Evolutionary conservation across 53 echinoderm and acorn worm genomes (phyloP), one percentile per base, ranked within the genome.

Genomic region (Holothuria scabra): DNA sequence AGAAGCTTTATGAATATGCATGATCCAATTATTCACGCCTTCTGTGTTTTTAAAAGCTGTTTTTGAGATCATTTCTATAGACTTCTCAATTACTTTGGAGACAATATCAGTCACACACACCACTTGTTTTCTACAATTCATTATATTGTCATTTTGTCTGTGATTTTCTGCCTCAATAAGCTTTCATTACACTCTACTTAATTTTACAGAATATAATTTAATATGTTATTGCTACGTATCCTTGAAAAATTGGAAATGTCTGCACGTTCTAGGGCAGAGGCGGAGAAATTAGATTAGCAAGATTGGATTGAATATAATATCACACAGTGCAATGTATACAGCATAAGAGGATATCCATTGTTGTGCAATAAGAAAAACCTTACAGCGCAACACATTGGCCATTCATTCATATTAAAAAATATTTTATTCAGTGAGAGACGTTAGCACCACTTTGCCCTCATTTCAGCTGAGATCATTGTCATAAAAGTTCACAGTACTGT

Each of bases 221-320:
- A 72, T 72, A 72, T 72, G 72, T 72, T 72, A 72, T 72, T 72
- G 72, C 72, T 72, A 72, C 72, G 72, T 72, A 72, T 72, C 72
- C 72, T 72, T 72, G 72, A 72, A 72, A 72, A 72, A 72, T 72
- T 72, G 72, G 46, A 72, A 72, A 72, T 72, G 72, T 72, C 72
- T 72, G 72, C 72, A 72, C 72, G 72, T 72, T 72, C 72, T 46
- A 48, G 72, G 72, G 72, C 72, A 46, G 48, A 46, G 72, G 72
- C 72, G 49, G 72, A 72, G 72, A 48, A 72, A 72, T 72, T 72
- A 72, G 72, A 72, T 72, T 72, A 72, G 48, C 46, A 21, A 72
- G 28, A 72, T 72, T 72, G 46, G 72, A 72, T 72, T 72, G 72
- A 72, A 72, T 72, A 48, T 72, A 48, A 72, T 72, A 72, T 72